Conservation (phyloP, 2,888 invertebrate species). For the Ichneumon xanthorius region DNA sequence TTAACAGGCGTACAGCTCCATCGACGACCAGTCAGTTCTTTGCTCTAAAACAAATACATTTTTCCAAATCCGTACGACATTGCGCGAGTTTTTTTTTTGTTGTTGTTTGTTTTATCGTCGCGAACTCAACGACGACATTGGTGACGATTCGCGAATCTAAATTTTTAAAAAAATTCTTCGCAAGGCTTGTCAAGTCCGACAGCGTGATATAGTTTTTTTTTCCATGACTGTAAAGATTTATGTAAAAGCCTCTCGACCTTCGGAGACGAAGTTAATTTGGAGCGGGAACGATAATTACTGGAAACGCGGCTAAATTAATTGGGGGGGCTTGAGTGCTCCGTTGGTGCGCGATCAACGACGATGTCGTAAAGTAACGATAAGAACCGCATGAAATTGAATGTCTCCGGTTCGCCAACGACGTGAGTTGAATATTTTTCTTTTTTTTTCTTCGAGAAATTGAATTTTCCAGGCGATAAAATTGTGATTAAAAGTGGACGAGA, state of each 20-base stretch:
- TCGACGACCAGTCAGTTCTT: slow-evolving; percentile 34
- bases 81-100: slow-evolving; percentile 19
- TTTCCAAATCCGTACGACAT: slow-evolving; percentile 53
- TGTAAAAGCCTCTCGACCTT: slow-evolving; percentile 32
- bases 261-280: slow-evolving; percentile 48
- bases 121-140: slow-evolving; percentile 44
- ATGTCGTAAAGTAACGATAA: slow-evolving; percentile 71
- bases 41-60: slow-evolving; percentile 54
- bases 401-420: slow-evolving; percentile 66
- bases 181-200: not conserved
- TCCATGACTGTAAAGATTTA: not conserved
- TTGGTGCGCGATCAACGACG: slow-evolving; percentile 66
- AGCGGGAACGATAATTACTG: slow-evolving; percentile 65
- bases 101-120: slow-evolving; percentile 1
- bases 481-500: slow-evolving; percentile 68
- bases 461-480: slow-evolving; percentile 71
- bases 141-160: not conserved
- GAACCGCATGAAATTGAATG: slow-evolving; percentile 70
- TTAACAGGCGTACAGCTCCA: slow-evolving; percentile 7
- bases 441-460: slow-evolving; percentile 67
- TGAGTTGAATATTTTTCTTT: slow-evolving; percentile 59
- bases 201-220: not conserved
- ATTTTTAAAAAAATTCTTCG: slow-evolving; percentile 2
- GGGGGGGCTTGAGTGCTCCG: slow-evolving; percentile 62
- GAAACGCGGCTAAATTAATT: slow-evolving; percentile 68